phyloP scores from a whole-genome alignment of 2,888 invertebrate species.

The Lycaena phlaeas region DNA sequence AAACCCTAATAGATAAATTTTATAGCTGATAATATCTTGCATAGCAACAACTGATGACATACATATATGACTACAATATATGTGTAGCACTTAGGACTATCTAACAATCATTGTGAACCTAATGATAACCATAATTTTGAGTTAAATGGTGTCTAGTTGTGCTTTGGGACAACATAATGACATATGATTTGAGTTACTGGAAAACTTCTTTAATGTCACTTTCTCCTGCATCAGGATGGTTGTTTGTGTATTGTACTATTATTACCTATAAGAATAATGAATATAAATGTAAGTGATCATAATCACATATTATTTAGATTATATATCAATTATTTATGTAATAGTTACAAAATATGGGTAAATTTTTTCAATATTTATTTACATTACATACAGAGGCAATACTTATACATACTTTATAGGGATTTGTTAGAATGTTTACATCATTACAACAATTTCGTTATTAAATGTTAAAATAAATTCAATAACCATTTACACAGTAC shows the following conservation, averaged over 20 bases:
- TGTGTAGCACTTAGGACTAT: conserved; percentile 34
- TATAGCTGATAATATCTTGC: conserved; percentile 34
- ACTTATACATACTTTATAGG: too few relatives aligned
- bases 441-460: too few relatives aligned
- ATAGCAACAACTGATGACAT: conserved; percentile 63
- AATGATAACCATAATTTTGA: conserved; percentile 30
- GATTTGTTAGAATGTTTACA: too few relatives aligned
- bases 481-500: too few relatives aligned
- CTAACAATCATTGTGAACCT: conserved; percentile 38
- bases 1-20: conserved; percentile 15
- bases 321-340: too few relatives aligned
- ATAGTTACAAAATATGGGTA: too few relatives aligned
- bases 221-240: conserved; percentile 11
- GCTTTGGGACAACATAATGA: neutral
- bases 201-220: conserved; percentile 11
- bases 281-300: too few relatives aligned
- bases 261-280: too few relatives aligned
- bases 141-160: neutral
- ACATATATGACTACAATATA: conserved; percentile 36
- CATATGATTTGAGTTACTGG: neutral
- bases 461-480: too few relatives aligned
- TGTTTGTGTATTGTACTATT: neutral
- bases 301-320: too few relatives aligned
- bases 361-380: too few relatives aligned
- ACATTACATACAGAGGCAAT: too few relatives aligned